These are phyloP conservation scores for Cephus spinipes DNA, from an alignment of 2,888 invertebrate genomes.

Conservation along the genomic window DNA sequence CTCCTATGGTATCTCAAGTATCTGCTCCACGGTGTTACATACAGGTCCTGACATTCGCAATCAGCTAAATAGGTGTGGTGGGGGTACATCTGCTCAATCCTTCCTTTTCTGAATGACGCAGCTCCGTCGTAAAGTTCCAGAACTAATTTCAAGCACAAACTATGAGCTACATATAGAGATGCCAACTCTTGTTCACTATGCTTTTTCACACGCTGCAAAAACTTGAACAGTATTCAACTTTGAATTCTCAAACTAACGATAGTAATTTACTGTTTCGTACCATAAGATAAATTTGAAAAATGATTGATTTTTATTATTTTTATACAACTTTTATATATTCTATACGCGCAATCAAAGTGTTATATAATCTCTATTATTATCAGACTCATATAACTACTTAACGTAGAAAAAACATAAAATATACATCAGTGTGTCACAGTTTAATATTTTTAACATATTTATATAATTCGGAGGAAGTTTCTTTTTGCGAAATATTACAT, in stretches of 20 bases:
- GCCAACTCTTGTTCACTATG: neutral
- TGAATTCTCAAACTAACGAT: neutral
- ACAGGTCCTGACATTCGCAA: no score
- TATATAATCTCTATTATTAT: neutral
- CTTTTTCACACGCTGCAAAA: neutral
- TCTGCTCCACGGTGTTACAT: neutral
- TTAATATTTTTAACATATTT: neutral
- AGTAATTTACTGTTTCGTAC: neutral
- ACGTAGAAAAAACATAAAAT: neutral
- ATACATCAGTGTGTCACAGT: neutral
- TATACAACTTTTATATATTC: neutral
- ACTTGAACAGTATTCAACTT: neutral
- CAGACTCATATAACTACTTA: neutral
- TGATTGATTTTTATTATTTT: neutral
- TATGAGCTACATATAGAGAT: neutral
- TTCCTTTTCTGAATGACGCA: no score
- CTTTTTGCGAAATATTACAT: neutral
- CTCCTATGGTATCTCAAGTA: neutral
- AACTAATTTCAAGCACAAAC: neutral
- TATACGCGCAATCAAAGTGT: neutral
- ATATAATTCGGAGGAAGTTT: neutral
- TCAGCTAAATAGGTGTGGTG: no score
- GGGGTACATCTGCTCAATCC: no score
- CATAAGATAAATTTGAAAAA: neutral
- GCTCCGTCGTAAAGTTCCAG: neutral